A percentile compares a stretch with the other conserved stretches of the same genome.
These are phyloP conservation scores for Oncorhynchus gorbuscha DNA, from an alignment of 2,113 vertebrate species.

Conservation along the genomic window DNA sequence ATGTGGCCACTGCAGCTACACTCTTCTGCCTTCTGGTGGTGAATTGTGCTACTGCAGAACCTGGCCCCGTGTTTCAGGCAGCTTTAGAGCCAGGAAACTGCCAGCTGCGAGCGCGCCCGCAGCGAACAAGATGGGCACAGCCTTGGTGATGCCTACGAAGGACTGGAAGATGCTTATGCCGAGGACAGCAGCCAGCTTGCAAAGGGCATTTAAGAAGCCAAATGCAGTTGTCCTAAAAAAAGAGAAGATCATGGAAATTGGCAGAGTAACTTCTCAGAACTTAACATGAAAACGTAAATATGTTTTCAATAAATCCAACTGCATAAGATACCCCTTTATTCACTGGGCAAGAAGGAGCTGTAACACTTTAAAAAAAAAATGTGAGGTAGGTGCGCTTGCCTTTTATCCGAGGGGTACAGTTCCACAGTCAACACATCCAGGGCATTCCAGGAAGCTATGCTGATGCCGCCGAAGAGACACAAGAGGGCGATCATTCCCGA, in stretches of 20 bases:
- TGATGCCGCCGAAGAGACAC: slow-evolving; percentile 95
- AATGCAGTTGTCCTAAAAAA: slow-evolving; percentile 87
- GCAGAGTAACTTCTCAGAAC: not conserved
- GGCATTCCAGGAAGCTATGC: slow-evolving; percentile 96
- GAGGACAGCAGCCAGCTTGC: slow-evolving; percentile 91
- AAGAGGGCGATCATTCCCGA: slow-evolving; percentile 97
- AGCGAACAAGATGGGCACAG: slow-evolving; percentile 89
- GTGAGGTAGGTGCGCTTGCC: slow-evolving; percentile 67
- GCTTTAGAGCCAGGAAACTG: slow-evolving; percentile 90
- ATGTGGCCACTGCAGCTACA: slow-evolving; percentile 57
- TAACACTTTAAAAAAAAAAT: not conserved
- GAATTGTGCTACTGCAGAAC: slow-evolving; percentile 84
- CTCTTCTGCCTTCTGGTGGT: slow-evolving; percentile 52
- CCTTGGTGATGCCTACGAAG: slow-evolving; percentile 94
- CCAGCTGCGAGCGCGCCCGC: slow-evolving; percentile 86
- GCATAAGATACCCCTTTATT: not conserved
- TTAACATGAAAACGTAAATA: too few species aligned
- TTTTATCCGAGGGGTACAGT: slow-evolving; percentile 95
- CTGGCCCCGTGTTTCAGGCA: slow-evolving; percentile 91
- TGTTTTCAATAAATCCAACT: not conserved
- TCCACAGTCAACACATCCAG: slow-evolving; percentile 95
- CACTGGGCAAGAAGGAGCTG: not conserved
- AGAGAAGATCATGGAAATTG: not conserved
- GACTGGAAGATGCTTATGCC: slow-evolving; percentile 98
- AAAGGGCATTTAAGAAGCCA: slow-evolving; percentile 92